Evolutionary conservation across 2,113 vertebrate species (phyloP).

Genomic region (Oreochromis tanganicae): DNA sequence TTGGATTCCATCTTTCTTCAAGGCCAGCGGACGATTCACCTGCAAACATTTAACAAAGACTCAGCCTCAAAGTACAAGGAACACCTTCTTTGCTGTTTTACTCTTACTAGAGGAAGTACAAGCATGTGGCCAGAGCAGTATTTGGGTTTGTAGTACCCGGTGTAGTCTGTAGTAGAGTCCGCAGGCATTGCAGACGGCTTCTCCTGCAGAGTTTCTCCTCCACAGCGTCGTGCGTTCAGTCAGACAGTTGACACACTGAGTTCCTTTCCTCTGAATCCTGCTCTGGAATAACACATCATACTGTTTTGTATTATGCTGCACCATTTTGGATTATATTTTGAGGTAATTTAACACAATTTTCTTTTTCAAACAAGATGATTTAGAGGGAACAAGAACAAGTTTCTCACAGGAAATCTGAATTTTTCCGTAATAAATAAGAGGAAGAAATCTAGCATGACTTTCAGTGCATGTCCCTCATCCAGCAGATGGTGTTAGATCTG

Average conservation of each 20-base stretch:
- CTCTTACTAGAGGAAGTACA: background rate
- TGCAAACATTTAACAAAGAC: slow-evolving; percentile 20
- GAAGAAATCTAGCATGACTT: background rate
- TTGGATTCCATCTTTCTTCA: slow-evolving; percentile 62
- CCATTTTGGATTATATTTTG: accelerated
- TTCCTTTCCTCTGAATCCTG: slow-evolving; percentile 72
- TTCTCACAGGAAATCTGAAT: background rate
- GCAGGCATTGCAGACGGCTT: slow-evolving; percentile 83
- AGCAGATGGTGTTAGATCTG: background rate
- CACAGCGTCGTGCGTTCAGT: slow-evolving; percentile 80
- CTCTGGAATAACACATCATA: slow-evolving; percentile 48
- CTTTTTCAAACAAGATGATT: background rate
- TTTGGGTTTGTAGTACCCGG: slow-evolving; percentile 62
- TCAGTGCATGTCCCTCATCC: background rate
- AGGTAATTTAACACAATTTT: background rate
- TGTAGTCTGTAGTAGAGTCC: slow-evolving; percentile 84
- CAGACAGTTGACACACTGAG: slow-evolving; percentile 80
- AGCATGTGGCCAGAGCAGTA: background rate
- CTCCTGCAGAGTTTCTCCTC: slow-evolving; percentile 77
- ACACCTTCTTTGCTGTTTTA: background rate
- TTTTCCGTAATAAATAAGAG: background rate
- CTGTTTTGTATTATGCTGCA: background rate
- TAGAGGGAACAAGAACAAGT: background rate
- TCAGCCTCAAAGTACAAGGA: background rate
- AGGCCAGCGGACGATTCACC: slow-evolving; percentile 79